These are phyloP conservation scores for Otis tarda DNA, from an alignment of 2,113 vertebrate species.

Conservation along the genomic window DNA sequence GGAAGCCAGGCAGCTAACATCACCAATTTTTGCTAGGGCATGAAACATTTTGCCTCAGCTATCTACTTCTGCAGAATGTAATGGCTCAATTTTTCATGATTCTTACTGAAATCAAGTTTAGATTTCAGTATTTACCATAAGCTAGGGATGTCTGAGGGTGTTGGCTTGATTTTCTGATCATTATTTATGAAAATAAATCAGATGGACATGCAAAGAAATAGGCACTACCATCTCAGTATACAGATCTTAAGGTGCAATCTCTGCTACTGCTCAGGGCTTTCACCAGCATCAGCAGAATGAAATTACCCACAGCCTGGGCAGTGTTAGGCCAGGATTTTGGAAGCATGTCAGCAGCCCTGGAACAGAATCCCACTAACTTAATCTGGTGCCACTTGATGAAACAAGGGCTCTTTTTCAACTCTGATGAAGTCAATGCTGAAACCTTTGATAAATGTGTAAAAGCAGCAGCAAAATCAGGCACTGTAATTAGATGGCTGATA, in stretches of 20 bases:
- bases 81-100: not conserved
- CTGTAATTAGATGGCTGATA: not conserved
- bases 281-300: not conserved
- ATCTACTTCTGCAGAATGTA: not conserved
- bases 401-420: not conserved
- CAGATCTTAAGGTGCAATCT: not conserved
- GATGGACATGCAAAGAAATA: not conserved
- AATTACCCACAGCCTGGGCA: slow-evolving; percentile 1
- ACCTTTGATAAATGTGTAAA: not conserved
- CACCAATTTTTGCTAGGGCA: not conserved
- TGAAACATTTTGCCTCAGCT: not conserved
- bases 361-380: slow-evolving; percentile 6
- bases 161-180: not conserved
- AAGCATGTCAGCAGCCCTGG: not conserved
- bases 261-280: not conserved
- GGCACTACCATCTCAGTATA: not conserved
- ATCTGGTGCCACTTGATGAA: not conserved
- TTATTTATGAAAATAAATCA: not conserved
- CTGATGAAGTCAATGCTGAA: not conserved
- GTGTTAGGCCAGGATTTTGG: not conserved
- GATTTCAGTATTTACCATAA: not conserved
- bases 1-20: not conserved
- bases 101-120: not conserved
- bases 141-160: not conserved
- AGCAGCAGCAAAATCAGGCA: not conserved